Evolutionary conservation across 2,113 vertebrate species (phyloP).

Genomic region (Pomatorhinus ruficollis): DNA sequence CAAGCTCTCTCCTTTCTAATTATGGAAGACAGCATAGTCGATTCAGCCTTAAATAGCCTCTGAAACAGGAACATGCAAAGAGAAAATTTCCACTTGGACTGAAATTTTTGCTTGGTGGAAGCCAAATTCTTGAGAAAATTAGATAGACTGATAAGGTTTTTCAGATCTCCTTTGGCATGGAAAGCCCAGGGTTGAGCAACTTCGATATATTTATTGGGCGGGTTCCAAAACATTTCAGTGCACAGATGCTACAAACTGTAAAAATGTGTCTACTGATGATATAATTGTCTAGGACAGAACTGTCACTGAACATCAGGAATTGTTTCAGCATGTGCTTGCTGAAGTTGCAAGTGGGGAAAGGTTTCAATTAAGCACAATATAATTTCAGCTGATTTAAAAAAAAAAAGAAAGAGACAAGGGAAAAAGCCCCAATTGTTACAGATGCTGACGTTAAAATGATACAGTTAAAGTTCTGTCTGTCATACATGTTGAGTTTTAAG

Average conservation of each 20-base stretch:
- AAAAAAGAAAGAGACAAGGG: background rate
- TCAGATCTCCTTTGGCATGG: slow-evolving; percentile 1
- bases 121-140: slow-evolving; percentile 45
- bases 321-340: background rate
- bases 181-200: slow-evolving; percentile 10
- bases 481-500: background rate
- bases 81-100: slow-evolving; percentile 44
- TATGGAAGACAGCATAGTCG: background rate
- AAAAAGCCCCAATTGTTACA: background rate
- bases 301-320: slow-evolving; percentile 19
- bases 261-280: slow-evolving; percentile 13
- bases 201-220: background rate
- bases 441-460: background rate
- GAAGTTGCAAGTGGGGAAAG: slow-evolving; percentile 8
- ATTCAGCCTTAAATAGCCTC: slow-evolving; percentile 36
- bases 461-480: background rate
- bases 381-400: background rate
- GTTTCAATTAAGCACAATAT: slow-evolving; percentile 14
- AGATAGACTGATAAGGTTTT: slow-evolving; percentile 15
- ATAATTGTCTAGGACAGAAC: slow-evolving; percentile 22
- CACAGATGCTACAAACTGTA: slow-evolving; percentile 13
- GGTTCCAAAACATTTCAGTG: slow-evolving; percentile 26
- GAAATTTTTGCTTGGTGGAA: slow-evolving; percentile 2
- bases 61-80: background rate
- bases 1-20: slow-evolving; percentile 10